Conservation (phyloP, 2,113 vertebrate species). For the Rhodinocichla rosea region DNA sequence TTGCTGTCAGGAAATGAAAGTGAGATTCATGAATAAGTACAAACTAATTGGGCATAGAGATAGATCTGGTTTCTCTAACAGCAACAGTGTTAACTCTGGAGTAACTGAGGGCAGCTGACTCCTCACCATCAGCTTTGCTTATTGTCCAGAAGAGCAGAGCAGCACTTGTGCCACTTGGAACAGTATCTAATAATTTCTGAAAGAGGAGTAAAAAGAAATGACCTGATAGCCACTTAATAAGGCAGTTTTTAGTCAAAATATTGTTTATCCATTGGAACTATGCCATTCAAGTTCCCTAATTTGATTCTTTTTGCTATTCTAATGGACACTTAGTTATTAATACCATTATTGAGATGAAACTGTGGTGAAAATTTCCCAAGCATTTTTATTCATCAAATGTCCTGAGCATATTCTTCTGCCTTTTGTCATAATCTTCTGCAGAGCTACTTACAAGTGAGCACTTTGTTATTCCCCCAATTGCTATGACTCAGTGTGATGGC, state of each 20-base stretch:
- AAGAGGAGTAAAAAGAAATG: background rate
- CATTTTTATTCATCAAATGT: background rate
- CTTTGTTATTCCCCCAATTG: background rate
- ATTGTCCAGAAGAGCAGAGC: background rate
- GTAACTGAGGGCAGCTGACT: background rate
- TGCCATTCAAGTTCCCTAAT: background rate
- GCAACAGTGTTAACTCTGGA: background rate
- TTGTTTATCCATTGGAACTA: background rate
- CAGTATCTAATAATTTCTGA: background rate
- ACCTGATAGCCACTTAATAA: background rate
- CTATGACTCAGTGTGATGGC: conserved; percentile 13
- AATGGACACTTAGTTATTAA: background rate
- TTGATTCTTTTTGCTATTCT: background rate
- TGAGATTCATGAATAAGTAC: background rate
- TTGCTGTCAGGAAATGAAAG: background rate
- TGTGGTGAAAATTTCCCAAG: background rate
- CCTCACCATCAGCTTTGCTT: background rate
- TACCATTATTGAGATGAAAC: conserved; percentile 14
- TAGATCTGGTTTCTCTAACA: background rate
- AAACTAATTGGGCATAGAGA: background rate
- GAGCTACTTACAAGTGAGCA: background rate
- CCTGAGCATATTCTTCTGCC: background rate
- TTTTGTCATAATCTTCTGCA: background rate
- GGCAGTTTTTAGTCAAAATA: conserved; percentile 42
- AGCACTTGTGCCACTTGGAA: background rate